Conservation (phyloP, 2,888 invertebrate genomes). For the Drosophila longiperda region DNA sequence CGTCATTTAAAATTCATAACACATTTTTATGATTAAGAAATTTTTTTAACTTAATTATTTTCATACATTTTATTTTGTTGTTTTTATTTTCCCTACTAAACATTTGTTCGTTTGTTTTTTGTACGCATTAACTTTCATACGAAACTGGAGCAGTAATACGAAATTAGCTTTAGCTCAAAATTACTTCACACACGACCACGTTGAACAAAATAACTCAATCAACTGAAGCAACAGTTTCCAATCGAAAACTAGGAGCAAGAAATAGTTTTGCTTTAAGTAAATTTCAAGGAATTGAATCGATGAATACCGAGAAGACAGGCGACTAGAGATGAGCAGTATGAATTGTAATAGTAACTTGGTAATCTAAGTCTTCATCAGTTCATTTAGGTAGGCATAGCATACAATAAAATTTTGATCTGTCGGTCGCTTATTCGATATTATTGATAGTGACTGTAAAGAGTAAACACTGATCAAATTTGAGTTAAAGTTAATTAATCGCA, state of each 20-base stretch:
- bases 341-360: background rate
- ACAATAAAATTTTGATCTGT: background rate
- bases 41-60: background rate
- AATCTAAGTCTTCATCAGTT: background rate
- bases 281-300: background rate
- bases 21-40: background rate
- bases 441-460: background rate
- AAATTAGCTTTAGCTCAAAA: background rate
- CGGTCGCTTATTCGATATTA: background rate
- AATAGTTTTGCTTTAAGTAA: background rate
- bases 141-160: background rate
- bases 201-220: constrained; percentile 21
- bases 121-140: background rate
- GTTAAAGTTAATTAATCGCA: background rate
- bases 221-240: constrained; percentile 15
- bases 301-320: constrained; percentile 3
- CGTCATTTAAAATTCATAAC: background rate
- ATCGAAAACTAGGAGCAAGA: background rate
- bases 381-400: background rate
- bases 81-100: too few species aligned
- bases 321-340: constrained; percentile 13
- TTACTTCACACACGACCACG: constrained; percentile 4
- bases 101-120: too few species aligned
- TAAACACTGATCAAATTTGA: background rate
- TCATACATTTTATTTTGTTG: background rate